Percentiles rank a stretch among this genome's conserved stretches.
These are phyloP conservation scores for Eulemur mongoz DNA, from an alignment of 2,797 vertebrate genomes.

Conservation along the genomic window DNA sequence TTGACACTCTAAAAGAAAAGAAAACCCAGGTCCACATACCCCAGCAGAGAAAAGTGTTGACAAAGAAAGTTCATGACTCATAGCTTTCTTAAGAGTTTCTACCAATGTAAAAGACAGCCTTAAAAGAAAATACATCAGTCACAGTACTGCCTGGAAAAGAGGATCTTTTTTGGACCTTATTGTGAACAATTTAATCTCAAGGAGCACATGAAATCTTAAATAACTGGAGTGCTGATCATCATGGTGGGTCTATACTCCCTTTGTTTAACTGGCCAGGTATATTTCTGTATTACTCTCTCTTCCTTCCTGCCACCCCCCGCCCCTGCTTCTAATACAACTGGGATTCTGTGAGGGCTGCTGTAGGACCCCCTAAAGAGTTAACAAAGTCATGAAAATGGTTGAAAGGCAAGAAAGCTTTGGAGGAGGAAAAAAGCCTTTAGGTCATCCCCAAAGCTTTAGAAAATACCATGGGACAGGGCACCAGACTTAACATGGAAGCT, in stretches of 20 bases:
- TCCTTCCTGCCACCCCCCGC: background rate
- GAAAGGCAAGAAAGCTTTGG: slow-evolving; percentile 34
- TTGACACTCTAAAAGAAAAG: slow-evolving; percentile 22
- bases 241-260: background rate
- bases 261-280: background rate
- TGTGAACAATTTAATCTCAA: slow-evolving; percentile 26
- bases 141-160: background rate
- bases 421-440: background rate
- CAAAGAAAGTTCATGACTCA: background rate
- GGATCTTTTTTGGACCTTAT: background rate
- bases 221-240: background rate
- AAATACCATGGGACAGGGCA: background rate
- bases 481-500: background rate
- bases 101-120: background rate
- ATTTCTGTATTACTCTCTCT: slow-evolving; percentile 33
- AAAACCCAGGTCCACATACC: background rate
- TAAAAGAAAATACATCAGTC: background rate
- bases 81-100: slow-evolving; percentile 17
- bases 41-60: background rate
- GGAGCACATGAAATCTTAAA: slow-evolving; percentile 33
- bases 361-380: background rate
- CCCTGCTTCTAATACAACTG: background rate
- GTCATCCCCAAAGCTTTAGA: background rate
- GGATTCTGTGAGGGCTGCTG: background rate
- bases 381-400: background rate